These are phyloP conservation scores for Rhadina sibilatrix DNA, from an alignment of 2,113 vertebrate genomes.

Conservation along the genomic window DNA sequence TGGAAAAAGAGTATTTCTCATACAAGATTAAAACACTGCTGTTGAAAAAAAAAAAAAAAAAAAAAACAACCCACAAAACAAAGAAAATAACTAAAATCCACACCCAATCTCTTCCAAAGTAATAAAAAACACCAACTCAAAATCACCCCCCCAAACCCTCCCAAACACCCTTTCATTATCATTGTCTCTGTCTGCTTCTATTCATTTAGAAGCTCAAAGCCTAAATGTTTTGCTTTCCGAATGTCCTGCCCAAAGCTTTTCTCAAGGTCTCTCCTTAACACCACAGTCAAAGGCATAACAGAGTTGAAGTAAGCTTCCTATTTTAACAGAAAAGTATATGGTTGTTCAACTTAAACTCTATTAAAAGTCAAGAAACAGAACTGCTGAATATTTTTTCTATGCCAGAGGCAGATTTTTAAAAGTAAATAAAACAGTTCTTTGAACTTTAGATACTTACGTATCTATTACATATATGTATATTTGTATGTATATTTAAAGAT, in stretches of 20 bases:
- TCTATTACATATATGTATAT: background rate
- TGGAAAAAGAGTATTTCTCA: background rate
- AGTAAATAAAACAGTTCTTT: background rate
- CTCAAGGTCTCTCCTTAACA: background rate
- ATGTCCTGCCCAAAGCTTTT: background rate
- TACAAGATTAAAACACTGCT: background rate
- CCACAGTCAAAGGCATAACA: background rate
- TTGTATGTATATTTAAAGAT: background rate
- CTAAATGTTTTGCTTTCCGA: background rate
- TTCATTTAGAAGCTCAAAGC: background rate
- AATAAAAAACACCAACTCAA: background rate
- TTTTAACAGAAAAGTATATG: background rate
- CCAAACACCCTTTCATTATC: background rate
- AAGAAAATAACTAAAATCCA: background rate
- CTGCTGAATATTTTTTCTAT: background rate
- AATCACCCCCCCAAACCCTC: accelerated
- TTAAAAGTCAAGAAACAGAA: background rate
- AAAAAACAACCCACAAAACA: no score
- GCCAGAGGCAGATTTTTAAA: background rate
- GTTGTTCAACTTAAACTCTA: background rate
- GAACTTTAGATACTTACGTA: background rate
- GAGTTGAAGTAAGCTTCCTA: background rate
- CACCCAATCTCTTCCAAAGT: background rate
- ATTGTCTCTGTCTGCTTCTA: background rate
- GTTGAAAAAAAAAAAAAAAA: background rate